Evolutionary conservation across 1,140 invertebrate species (phyloP).

Genomic region (Rhyacophila brunnea): DNA sequence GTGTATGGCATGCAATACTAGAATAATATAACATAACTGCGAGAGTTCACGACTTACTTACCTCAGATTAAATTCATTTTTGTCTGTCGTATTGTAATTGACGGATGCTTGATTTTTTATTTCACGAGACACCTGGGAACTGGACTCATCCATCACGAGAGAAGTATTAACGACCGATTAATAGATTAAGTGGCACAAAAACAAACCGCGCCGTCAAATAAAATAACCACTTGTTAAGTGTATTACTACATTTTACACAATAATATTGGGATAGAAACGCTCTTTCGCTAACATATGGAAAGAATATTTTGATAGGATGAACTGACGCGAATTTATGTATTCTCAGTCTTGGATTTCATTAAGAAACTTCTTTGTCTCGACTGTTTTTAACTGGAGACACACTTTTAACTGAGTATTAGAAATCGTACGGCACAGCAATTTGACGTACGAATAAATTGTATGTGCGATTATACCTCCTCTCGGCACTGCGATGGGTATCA

Average conservation of each 20-base stretch:
- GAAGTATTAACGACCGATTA: background rate
- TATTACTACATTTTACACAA: background rate
- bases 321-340: too few relatives aligned
- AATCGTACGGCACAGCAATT: background rate
- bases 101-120: slow-evolving; percentile 24
- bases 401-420: background rate
- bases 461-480: background rate
- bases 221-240: background rate
- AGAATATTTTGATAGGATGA: background rate
- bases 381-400: background rate
- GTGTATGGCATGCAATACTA: too few relatives aligned
- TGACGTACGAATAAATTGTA: background rate
- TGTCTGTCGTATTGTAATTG: slow-evolving; percentile 23
- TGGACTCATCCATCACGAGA: slow-evolving; percentile 27
- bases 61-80: slow-evolving; percentile 25
- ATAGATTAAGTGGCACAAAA: background rate
- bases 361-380: background rate
- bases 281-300: background rate
- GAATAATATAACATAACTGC: too few relatives aligned
- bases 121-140: slow-evolving; percentile 27
- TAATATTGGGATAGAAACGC: background rate
- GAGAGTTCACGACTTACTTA: slow-evolving; percentile 9
- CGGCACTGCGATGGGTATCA: background rate
- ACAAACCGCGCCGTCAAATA: background rate
- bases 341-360: background rate